Percentiles rank a stretch among this genome's conserved stretches.
These are phyloP conservation scores for Phytoseiulus persimilis DNA, from an alignment of 2,888 invertebrate genomes.

Conservation along the genomic window DNA sequence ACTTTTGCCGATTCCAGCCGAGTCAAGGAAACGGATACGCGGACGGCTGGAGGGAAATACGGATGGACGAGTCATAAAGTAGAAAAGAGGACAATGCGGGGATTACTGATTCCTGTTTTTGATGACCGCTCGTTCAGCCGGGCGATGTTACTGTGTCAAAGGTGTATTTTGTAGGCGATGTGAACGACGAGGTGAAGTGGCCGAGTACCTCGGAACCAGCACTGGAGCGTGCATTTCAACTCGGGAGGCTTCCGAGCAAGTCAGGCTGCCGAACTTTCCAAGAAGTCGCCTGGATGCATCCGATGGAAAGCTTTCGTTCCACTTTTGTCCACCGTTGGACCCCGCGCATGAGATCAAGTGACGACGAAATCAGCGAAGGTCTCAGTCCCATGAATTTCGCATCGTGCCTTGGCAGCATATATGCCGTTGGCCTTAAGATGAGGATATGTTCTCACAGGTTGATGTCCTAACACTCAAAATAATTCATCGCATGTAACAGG, in stretches of 20 bases:
- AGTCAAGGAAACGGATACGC: not conserved
- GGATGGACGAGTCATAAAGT: not conserved
- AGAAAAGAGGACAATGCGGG: not conserved
- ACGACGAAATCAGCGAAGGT: too few relatives aligned
- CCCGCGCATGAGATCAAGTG: too few relatives aligned
- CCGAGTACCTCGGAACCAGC: not conserved
- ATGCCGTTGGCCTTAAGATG: not conserved
- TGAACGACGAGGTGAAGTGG: not conserved
- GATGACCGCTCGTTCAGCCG: not conserved
- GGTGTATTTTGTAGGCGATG: not conserved
- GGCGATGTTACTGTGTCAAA: slow-evolving; percentile 5
- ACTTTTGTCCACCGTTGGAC: too few relatives aligned
- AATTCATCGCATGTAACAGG: not conserved
- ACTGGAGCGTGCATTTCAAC: not conserved
- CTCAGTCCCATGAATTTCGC: too few relatives aligned
- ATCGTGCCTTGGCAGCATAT: not conserved
- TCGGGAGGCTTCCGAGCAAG: not conserved
- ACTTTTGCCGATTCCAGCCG: not conserved
- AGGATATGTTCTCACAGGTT: not conserved
- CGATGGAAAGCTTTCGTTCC: too few relatives aligned
- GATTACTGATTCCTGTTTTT: not conserved
- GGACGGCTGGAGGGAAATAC: not conserved
- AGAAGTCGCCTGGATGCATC: too few relatives aligned
- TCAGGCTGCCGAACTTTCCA: not conserved
- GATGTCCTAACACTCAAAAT: not conserved